Base-by-base conservation (phyloP, 2,888 invertebrate species). In the Monoplex corrugatus region DNA sequence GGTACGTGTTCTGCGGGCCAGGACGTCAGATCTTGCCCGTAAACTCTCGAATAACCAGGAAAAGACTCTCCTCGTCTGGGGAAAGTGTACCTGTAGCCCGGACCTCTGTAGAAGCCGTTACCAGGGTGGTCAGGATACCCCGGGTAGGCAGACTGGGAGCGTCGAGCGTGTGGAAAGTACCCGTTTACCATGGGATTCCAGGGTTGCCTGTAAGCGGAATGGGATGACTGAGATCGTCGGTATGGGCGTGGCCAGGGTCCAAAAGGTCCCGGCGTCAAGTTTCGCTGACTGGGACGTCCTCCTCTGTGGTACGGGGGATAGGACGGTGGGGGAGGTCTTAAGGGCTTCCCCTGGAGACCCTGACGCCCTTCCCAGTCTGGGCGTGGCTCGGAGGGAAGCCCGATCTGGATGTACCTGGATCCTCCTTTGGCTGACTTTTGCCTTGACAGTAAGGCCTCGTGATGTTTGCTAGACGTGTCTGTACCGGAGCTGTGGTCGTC, bases 401-500 rank as follows among this genome's bases (percentile, higher is more conserved):
- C 78, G 78, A 80, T 13, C 78, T 80, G 78, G 43, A 80, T 80
- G 78, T 80, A 80, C 40, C 78, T 40, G 28, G 78, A 80, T 2
- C 78, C 78, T 23, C 23, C 40, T 19, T 6, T 5, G 16, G 2
- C 8, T 6, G n/a, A 32, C 28, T 32, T 23, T 3, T 38, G 38
- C 23, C 40, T 6, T 23, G 40, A 2, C 40, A 80, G 78, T 28
- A 23, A 28, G 1, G 32, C 43, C 40, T 32, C 43, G 8, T 8
- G 78, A 40, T 32, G 43, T 28, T 80, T 80, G 0, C 16, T 43
- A 5, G 40, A 5, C 35, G 38, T 13, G 16, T 75, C 75, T 23
- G 38, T 35, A 13, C 75, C 23, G 35, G 75, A 35, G 38, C 23
- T 38, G 35, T 35, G 75, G 3, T 50, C 10, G 50, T 50, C 50